These are phyloP conservation scores for Teleogryllus occipitalis DNA, from an alignment of 1,140 invertebrate species.

Conservation along the genomic window DNA sequence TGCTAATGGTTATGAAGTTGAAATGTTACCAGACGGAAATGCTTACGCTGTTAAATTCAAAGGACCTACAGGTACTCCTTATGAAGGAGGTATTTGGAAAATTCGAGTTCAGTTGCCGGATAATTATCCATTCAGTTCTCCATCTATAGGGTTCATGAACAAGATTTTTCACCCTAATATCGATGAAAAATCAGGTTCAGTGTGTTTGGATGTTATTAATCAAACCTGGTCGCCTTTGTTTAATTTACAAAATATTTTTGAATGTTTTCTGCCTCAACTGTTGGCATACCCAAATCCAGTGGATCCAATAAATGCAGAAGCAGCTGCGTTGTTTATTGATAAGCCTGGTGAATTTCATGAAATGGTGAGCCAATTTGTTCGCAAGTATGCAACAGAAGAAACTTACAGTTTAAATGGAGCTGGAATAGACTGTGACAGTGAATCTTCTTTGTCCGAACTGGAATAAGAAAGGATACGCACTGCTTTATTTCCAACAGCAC, in stretches of 20 bases:
- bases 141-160: slow-evolving; percentile 69
- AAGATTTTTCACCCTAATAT: slow-evolving; percentile 70
- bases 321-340: slow-evolving; percentile 63
- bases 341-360: slow-evolving; percentile 67
- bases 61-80: slow-evolving; percentile 58
- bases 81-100: slow-evolving; percentile 68
- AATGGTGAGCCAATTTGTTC: slow-evolving; percentile 55
- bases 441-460: slow-evolving; percentile 57
- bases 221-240: slow-evolving; percentile 34
- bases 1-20: slow-evolving; percentile 63
- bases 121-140: slow-evolving; percentile 69
- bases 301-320: slow-evolving; percentile 65
- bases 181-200: slow-evolving; percentile 65
- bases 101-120: slow-evolving; percentile 64
- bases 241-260: slow-evolving; percentile 66
- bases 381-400: slow-evolving; percentile 56
- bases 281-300: slow-evolving; percentile 63
- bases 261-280: slow-evolving; percentile 65
- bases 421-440: slow-evolving; percentile 41
- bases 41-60: slow-evolving; percentile 68
- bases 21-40: slow-evolving; percentile 57
- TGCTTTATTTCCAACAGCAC: too few species aligned
- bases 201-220: slow-evolving; percentile 69
- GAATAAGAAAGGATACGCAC: neutral
- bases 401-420: slow-evolving; percentile 44